A percentile compares a stretch with the other conserved stretches of the same genome.
These are phyloP conservation scores for Panzeria rudis DNA, from an alignment of 2,888 invertebrate genomes.

Conservation along the genomic window DNA sequence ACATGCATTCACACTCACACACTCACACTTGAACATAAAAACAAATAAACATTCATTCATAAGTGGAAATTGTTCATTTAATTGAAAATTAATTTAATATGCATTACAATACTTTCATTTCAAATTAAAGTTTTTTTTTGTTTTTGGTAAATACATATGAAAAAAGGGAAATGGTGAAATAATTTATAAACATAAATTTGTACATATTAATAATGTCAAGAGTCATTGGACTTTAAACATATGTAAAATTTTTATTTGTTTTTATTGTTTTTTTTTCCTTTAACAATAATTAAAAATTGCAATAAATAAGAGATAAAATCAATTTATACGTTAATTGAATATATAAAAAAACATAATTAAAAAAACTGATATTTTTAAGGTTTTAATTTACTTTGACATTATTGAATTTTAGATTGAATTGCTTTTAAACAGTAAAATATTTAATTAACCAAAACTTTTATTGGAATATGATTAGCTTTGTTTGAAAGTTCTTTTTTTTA, in stretches of 20 bases:
- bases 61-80: constrained; percentile 63
- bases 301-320: constrained; percentile 27
- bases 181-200: constrained; percentile 47
- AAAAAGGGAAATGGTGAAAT: constrained; percentile 36
- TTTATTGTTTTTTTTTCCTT: constrained; percentile 6
- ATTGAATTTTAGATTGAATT: background rate
- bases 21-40: background rate
- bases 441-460: background rate
- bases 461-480: background rate
- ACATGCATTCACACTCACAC: background rate
- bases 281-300: constrained; percentile 27
- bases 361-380: background rate
- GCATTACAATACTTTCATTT: constrained; percentile 62
- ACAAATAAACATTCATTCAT: constrained; percentile 33
- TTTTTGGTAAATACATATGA: background rate
- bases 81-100: constrained; percentile 71
- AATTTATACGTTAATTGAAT: background rate
- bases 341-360: background rate
- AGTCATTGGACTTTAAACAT: constrained; percentile 67
- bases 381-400: constrained; percentile 8
- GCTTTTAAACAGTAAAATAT: no score
- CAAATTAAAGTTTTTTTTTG: constrained; percentile 32
- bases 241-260: constrained; percentile 55
- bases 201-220: constrained; percentile 60
- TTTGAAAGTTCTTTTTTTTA: background rate